phyloP scores from a whole-genome alignment of 2,797 vertebrate species.

The Ataeniobius toweri region DNA sequence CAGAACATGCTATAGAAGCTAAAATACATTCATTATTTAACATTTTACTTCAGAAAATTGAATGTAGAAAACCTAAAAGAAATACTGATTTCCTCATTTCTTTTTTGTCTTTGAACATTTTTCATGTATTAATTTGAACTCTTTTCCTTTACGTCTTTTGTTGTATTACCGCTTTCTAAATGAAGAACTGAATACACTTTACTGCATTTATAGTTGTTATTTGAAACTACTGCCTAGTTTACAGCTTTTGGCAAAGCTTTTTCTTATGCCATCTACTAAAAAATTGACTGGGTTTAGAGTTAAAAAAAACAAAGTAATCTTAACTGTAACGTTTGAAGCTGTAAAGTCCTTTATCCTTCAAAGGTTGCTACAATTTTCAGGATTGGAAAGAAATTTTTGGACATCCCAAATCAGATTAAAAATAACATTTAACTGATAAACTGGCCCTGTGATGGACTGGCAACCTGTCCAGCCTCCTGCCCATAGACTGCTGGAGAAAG shows the following conservation, averaged over 20 bases:
- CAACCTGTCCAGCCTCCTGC: too few relatives aligned
- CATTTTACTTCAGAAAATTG: background rate
- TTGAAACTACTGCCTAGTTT: background rate
- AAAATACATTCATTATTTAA: background rate
- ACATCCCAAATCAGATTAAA: background rate
- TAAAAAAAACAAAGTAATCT: background rate
- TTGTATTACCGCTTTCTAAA: background rate
- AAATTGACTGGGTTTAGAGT: background rate
- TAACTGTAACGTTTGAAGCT: background rate
- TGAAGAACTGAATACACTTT: background rate
- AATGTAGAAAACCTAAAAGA: background rate
- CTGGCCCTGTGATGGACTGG: background rate
- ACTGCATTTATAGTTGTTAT: background rate
- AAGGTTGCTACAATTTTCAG: background rate
- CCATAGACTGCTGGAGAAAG: too few relatives aligned
- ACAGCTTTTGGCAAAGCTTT: background rate
- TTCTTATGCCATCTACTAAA: background rate
- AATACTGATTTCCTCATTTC: background rate
- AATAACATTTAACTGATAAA: slow-evolving; percentile 2
- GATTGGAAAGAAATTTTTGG: background rate
- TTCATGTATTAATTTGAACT: background rate
- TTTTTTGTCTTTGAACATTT: background rate
- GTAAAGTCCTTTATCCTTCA: background rate
- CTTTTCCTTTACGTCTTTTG: background rate
- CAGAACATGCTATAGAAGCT: background rate